Conservation (phyloP, 2,888 invertebrate genomes). For the Phortica magna region DNA sequence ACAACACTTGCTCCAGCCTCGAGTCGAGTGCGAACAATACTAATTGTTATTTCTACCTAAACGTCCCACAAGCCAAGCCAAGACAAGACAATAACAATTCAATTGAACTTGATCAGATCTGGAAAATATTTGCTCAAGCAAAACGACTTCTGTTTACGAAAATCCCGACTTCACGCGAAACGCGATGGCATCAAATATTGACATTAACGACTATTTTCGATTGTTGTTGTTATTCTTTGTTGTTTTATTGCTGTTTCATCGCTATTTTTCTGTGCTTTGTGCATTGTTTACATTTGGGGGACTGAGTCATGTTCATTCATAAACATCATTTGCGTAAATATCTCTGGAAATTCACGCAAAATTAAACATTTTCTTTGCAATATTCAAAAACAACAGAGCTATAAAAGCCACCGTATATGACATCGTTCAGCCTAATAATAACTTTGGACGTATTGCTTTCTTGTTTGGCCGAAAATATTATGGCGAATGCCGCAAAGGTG, state of each 20-base stretch:
- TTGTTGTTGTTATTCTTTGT: neutral
- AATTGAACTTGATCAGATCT: conserved; percentile 2
- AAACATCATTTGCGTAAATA: neutral
- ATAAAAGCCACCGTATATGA: neutral
- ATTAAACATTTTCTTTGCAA: neutral
- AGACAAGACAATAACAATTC: neutral
- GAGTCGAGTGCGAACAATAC: neutral
- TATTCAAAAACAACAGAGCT: neutral
- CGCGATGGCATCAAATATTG: conserved; percentile 54
- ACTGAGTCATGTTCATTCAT: neutral
- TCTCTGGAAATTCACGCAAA: neutral
- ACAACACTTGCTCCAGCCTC: neutral
- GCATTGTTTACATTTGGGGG: neutral
- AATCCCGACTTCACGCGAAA: conserved; percentile 58
- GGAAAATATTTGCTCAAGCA: conserved; percentile 21
- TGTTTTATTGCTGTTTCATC: neutral
- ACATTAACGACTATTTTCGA: conserved; percentile 23
- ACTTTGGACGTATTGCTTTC: neutral
- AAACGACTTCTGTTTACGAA: conserved; percentile 23
- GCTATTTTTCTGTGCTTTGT: neutral
- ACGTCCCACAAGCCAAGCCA: neutral
- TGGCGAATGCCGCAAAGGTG: too few relatives aligned
- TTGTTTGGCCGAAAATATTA: too few relatives aligned
- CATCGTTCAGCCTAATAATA: neutral
- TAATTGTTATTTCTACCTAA: conserved; percentile 13